Conservation (phyloP, 2,113 vertebrate species). For the Calidris pugnax region DNA sequence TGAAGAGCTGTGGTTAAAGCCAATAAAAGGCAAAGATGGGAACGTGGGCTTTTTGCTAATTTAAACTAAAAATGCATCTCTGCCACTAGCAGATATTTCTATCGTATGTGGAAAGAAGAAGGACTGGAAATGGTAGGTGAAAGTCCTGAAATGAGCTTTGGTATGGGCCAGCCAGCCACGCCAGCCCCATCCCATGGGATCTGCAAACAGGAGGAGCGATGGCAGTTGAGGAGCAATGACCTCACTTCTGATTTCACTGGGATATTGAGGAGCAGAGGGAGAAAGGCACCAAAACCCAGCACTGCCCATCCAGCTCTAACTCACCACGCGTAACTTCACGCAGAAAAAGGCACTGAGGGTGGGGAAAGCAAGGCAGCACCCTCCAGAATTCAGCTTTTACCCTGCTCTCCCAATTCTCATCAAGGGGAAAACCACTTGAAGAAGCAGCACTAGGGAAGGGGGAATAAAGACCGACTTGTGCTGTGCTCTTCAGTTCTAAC, state of each 20-base stretch:
- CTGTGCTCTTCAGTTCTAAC: neutral
- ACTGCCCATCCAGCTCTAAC: accelerated
- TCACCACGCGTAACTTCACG: accelerated
- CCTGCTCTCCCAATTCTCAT: accelerated
- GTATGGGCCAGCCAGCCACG: accelerated
- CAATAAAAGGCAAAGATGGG: neutral
- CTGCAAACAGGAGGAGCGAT: neutral
- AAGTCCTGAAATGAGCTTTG: neutral
- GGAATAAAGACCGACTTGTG: neutral
- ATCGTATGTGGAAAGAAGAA: neutral
- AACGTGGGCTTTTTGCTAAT: neutral
- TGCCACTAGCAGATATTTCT: neutral
- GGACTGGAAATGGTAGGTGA: neutral
- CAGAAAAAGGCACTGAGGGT: neutral
- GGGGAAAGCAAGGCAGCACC: neutral
- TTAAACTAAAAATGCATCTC: neutral
- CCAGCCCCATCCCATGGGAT: neutral
- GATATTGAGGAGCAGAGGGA: accelerated
- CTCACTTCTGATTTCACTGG: neutral
- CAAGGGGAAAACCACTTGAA: neutral
- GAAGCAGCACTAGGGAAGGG: neutral
- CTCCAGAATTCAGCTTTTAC: neutral
- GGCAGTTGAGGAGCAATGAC: neutral
- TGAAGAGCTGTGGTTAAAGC: neutral
- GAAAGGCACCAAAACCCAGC: accelerated